Base-by-base conservation (phyloP, 2,797 vertebrate species). In the Silurus aristotelis region DNA sequence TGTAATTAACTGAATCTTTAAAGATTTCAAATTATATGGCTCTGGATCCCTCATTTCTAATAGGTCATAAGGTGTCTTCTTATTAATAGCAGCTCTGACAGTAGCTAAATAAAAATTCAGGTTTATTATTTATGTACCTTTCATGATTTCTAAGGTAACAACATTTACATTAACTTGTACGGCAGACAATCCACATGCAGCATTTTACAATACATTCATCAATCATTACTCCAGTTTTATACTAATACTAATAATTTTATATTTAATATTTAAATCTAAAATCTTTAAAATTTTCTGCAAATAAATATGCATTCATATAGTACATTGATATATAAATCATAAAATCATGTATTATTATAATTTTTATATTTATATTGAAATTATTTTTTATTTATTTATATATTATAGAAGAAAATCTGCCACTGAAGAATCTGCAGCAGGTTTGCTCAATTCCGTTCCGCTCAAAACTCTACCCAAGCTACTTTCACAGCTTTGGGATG, bases 401-500 rank as follows among this genome's bases (percentile, higher is more conserved):
- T 71, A 10, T 71, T 70, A 22, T 76, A 83, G 82, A 64, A 38
- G 88, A 90, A 73, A 94, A 92, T 73, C 91, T 92, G 0, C 91
- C 90, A 0, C 87, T 97, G 89, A 93, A 92, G 67, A 93, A 95
- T 15, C 19, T 94, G 0, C 94, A 99, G 91, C 93, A 95, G 86
- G 19, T 98, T 25, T 97, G 95, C 68, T 96, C 96, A 1, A 91
- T 99, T 38, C 94, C 96, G 0, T 94, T 96, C 43, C 94, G 90
- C n/a, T 97, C 96, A 17, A 88, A 93, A 2, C 91, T 97, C 22
- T 95, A 92, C 48, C 98, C 97, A 0, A 97, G 97, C 90, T 99
- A 98, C 93, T 98, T 94, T 92, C 98, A 99, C 92, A 99, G 98
- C 91, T 99, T 99, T 56, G 97, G 98, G 12, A 89, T 99, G 94